Evolutionary conservation across 2,888 invertebrate genomes (phyloP).

Genomic region (Synanthedon vespiformis): DNA sequence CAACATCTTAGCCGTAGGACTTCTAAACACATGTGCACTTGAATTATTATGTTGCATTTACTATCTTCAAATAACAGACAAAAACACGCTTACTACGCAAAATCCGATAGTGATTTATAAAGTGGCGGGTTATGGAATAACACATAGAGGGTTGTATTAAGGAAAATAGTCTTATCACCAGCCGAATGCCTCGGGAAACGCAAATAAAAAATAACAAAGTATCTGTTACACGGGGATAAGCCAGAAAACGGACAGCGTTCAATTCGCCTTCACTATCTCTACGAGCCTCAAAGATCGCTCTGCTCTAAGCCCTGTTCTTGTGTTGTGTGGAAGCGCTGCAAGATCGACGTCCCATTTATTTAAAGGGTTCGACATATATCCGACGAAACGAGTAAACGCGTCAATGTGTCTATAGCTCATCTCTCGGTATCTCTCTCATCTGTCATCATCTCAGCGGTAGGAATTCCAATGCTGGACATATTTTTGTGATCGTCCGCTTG

Average conservation of each 20-base stretch:
- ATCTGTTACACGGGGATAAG: conserved; percentile 49
- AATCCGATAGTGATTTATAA: conserved; percentile 19
- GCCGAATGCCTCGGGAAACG: conserved; percentile 19
- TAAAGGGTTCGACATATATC: not conserved
- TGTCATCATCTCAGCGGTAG: too few species aligned
- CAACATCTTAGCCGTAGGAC: too few species aligned
- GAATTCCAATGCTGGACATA: too few species aligned
- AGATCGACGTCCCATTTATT: conserved; percentile 12
- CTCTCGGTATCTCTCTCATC: too few species aligned
- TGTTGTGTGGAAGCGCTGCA: conserved; percentile 22
- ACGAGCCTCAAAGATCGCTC: conserved; percentile 39
- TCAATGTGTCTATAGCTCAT: too few species aligned
- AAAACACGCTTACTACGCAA: too few species aligned
- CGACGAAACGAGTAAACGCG: too few species aligned
- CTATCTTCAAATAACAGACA: too few species aligned
- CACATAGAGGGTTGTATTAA: conserved; percentile 21
- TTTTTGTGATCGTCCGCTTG: too few species aligned
- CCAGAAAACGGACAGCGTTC: conserved; percentile 48
- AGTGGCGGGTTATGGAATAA: conserved; percentile 21
- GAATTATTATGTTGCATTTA: too few species aligned
- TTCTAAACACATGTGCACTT: too few species aligned
- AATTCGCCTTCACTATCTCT: conserved; percentile 46
- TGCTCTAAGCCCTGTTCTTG: conserved; percentile 32
- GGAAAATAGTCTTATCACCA: conserved; percentile 36
- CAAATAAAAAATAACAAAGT: conserved; percentile 43